Conservation (phyloP, 2,797 vertebrate species). For the Catharus ustulatus region DNA sequence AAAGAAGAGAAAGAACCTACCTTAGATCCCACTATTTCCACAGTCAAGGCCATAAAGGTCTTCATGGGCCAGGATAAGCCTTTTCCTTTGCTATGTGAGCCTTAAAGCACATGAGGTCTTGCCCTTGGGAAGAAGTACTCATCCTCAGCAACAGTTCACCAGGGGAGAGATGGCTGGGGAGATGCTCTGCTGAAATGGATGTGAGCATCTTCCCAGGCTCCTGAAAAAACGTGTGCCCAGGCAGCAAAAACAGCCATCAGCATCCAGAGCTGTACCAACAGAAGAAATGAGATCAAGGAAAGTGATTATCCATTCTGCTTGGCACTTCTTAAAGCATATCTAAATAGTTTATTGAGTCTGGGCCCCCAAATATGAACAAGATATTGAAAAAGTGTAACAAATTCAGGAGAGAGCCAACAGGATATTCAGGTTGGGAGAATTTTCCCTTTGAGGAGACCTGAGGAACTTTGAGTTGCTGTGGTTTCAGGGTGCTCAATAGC, state of each 20-base stretch:
- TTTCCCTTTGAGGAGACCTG: not conserved
- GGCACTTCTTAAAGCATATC: not conserved
- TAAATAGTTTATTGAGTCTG: not conserved
- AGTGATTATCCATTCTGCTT: not conserved
- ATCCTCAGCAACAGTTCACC: not conserved
- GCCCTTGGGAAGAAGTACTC: too few species aligned
- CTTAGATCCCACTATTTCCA: not conserved
- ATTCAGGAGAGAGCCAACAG: not conserved
- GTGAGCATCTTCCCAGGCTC: not conserved
- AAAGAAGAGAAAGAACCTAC: not conserved
- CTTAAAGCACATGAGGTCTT: not conserved
- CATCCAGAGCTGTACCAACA: not conserved
- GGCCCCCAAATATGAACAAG: not conserved
- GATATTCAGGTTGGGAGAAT: not conserved
- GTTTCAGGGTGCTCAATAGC: not conserved
- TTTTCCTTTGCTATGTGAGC: not conserved
- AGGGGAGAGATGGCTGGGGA: not conserved
- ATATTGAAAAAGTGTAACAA: not conserved
- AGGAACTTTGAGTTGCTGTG: not conserved
- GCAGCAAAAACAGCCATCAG: not conserved
- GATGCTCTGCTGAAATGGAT: not conserved
- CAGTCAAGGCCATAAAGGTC: not conserved
- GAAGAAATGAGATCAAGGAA: not conserved
- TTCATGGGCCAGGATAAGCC: not conserved
- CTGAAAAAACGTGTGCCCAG: fast-evolving